A percentile compares a stretch with the other conserved stretches of the same genome.
phyloP scores from a whole-genome alignment of 2,797 vertebrate species.

The Neosilurus mollespiculum region DNA sequence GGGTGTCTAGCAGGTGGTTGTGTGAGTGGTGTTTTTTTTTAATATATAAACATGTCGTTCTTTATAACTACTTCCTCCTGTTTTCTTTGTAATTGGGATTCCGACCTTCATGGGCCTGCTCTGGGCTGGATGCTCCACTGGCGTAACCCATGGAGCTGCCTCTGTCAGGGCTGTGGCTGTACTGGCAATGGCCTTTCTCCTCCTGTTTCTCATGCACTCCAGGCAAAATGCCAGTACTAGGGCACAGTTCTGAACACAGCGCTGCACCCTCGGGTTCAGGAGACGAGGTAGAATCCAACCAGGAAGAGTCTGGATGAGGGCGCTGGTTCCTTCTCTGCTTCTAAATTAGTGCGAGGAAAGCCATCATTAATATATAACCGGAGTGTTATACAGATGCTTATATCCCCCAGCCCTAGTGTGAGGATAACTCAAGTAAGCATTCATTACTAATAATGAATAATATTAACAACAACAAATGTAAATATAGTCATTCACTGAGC shows the following conservation, averaged over 20 bases:
- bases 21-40: not conserved
- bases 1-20: not conserved
- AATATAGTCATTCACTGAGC: too few species aligned
- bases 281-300: conserved; percentile 72
- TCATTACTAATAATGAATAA: not conserved
- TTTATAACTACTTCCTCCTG: not conserved
- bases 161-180: conserved; percentile 87
- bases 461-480: too few species aligned
- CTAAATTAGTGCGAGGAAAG: conserved; percentile 25
- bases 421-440: not conserved
- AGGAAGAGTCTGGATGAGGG: conserved; percentile 72
- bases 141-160: conserved; percentile 87
- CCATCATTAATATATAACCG: not conserved
- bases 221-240: conserved; percentile 55
- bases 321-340: conserved; percentile 64
- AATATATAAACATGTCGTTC: not conserved
- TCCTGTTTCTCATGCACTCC: conserved; percentile 65
- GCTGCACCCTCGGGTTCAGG: conserved; percentile 74
- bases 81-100: not conserved
- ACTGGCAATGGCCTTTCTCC: conserved; percentile 67
- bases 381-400: not conserved
- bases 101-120: conserved; percentile 78
- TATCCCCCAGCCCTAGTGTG: not conserved
- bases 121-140: conserved; percentile 84
- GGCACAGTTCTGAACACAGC: conserved; percentile 76